A percentile compares a stretch with the other conserved stretches of the same genome.
Conservation (phyloP, 64 coral and sea anemone genomes). For the Dendronephthya gigantea region DNA sequence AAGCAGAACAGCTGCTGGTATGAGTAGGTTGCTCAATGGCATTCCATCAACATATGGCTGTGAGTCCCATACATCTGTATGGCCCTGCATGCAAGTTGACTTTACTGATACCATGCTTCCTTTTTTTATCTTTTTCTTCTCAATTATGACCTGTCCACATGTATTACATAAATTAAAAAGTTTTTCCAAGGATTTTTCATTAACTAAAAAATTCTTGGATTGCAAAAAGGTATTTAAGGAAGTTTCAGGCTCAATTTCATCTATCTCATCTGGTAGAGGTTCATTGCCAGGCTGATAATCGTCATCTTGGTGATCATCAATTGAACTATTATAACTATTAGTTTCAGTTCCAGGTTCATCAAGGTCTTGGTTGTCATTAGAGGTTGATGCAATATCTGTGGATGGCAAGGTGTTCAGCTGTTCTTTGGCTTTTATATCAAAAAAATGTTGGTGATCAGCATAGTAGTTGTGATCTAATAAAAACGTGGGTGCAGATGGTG, state of each 20-base stretch:
- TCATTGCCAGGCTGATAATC: background rate
- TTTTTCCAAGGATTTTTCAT: background rate
- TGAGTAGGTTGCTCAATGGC: constrained; percentile 25
- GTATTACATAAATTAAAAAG: background rate
- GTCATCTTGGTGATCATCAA: background rate
- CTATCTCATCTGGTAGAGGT: background rate
- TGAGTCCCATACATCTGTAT: constrained; percentile 18
- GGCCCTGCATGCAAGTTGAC: constrained; percentile 12
- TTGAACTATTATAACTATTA: background rate
- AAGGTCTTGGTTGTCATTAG: background rate
- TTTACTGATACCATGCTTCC: constrained; percentile 29
- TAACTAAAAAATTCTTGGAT: background rate
- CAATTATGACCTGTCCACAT: background rate
- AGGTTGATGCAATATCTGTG: background rate
- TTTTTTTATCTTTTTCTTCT: background rate
- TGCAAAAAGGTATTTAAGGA: background rate
- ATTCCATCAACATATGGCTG: constrained; percentile 23
- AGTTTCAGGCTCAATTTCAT: background rate
- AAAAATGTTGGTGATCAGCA: background rate
- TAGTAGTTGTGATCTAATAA: background rate
- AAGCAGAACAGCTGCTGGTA: constrained; percentile 37
- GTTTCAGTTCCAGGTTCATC: background rate
- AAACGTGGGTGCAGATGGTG: background rate
- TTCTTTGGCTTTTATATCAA: background rate
- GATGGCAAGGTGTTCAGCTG: too few species aligned